These are phyloP conservation scores for Spizella passerina DNA, from an alignment of 2,797 vertebrate genomes.

Conservation along the genomic window DNA sequence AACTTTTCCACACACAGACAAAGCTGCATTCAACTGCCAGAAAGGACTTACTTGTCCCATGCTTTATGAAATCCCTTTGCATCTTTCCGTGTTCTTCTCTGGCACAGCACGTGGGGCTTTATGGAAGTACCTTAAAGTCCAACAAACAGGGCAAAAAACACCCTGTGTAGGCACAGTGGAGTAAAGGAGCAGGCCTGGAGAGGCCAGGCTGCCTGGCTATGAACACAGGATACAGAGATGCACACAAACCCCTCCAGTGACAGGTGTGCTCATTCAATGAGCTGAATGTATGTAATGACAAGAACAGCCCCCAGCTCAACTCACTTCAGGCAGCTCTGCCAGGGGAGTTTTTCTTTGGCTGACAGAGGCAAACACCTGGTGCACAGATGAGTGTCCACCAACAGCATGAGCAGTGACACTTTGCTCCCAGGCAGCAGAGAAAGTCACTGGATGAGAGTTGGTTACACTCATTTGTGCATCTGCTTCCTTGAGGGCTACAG, in stretches of 20 bases:
- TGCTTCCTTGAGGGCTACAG: neutral
- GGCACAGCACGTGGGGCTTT: rapidly evolving
- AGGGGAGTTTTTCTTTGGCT: neutral
- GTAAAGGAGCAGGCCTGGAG: neutral
- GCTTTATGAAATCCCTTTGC: neutral
- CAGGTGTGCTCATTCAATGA: neutral
- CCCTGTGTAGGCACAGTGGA: rapidly evolving
- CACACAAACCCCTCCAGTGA: neutral
- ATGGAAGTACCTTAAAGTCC: neutral
- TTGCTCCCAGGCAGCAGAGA: neutral
- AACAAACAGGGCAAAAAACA: neutral
- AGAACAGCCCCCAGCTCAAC: neutral
- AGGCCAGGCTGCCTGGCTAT: neutral
- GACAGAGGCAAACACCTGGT: neutral
- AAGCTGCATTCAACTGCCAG: neutral
- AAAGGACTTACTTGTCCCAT: neutral
- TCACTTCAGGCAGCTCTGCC: neutral
- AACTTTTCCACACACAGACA: neutral
- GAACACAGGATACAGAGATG: neutral
- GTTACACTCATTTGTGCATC: neutral
- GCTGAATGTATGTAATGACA: neutral
- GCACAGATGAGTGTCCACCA: neutral
- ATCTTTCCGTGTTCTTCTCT: neutral
- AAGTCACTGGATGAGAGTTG: neutral
- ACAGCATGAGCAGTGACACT: neutral